Conservation (phyloP, 1,140 invertebrate genomes). For the Nomia melanderi region DNA sequence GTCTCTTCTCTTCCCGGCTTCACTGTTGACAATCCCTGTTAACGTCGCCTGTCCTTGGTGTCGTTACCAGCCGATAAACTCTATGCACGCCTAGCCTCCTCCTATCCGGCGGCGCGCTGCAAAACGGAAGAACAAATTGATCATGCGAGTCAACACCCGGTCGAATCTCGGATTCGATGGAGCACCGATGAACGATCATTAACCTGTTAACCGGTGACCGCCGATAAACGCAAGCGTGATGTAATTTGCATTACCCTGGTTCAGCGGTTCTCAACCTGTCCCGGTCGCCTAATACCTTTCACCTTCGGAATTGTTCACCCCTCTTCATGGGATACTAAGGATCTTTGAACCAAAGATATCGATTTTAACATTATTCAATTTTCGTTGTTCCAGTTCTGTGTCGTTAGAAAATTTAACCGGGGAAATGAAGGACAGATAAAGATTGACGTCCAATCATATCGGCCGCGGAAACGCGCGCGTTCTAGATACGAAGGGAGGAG, state of each 20-base stretch:
- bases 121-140: constrained; percentile 1
- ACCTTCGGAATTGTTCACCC: too few relatives aligned
- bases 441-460: constrained; percentile 17
- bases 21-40: not conserved
- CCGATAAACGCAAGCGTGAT: too few relatives aligned
- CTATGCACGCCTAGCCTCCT: not conserved
- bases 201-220: too few relatives aligned
- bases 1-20: not conserved
- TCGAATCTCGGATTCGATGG: not conserved
- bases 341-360: too few relatives aligned
- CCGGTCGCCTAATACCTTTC: too few relatives aligned
- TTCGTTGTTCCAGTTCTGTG: too few relatives aligned
- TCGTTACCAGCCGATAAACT: not conserved
- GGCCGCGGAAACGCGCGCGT: constrained; percentile 15
- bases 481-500: constrained; percentile 36
- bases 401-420: too few relatives aligned
- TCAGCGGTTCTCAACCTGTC: too few relatives aligned
- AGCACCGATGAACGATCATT: not conserved
- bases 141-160: not conserved
- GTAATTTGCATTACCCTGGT: too few relatives aligned
- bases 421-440: too few relatives aligned
- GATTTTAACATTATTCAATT: too few relatives aligned
- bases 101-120: not conserved
- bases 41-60: not conserved
- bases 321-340: too few relatives aligned